phyloP scores from a whole-genome alignment of 2,113 vertebrate genomes.

The Odontesthes bonariensis region DNA sequence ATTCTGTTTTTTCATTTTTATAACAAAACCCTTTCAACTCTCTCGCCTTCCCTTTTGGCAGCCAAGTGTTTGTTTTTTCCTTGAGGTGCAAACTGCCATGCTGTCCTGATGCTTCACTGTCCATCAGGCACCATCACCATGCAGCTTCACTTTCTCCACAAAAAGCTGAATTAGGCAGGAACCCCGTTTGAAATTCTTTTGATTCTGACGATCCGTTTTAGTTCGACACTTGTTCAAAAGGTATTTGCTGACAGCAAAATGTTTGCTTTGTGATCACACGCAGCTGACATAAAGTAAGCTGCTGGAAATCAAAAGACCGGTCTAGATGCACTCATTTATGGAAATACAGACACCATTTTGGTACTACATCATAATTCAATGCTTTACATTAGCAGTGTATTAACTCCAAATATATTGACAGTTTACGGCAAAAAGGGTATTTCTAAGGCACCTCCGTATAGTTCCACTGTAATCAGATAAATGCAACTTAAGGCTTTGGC shows the following conservation, averaged over 20 bases:
- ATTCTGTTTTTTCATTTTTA: neutral
- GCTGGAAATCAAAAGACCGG: neutral
- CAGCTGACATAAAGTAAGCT: neutral
- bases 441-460: neutral
- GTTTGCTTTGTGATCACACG: neutral
- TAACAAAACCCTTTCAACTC: neutral
- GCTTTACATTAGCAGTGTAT: neutral
- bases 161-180: neutral
- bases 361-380: too few species aligned
- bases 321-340: neutral
- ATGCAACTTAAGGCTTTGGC: constrained; percentile 17
- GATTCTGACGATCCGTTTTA: neutral
- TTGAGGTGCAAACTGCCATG: too few species aligned
- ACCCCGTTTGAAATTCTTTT: neutral
- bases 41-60: neutral
- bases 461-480: neutral
- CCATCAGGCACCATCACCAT: neutral
- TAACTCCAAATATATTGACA: neutral
- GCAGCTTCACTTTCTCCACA: neutral
- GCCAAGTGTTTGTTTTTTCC: too few species aligned
- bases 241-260: neutral
- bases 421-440: neutral
- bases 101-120: neutral
- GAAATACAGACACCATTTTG: too few species aligned
- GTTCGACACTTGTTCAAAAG: neutral